Evolutionary conservation across 2,797 vertebrate species (phyloP).

Genomic region (Orestias chungarensis): DNA sequence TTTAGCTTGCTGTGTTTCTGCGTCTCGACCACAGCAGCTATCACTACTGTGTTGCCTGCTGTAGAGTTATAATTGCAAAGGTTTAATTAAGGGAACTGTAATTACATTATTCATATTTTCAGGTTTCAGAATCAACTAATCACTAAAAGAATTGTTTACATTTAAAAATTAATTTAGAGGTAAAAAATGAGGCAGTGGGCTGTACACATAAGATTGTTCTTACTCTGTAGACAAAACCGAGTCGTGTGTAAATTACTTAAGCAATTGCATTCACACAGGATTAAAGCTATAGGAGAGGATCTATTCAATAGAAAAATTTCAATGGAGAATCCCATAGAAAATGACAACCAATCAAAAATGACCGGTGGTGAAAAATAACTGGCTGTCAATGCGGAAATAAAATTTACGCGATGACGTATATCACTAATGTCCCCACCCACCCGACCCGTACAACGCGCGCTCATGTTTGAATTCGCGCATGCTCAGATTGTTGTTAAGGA

Average conservation of each 20-base stretch:
- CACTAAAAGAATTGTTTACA: neutral
- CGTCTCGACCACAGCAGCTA: constrained; percentile 91
- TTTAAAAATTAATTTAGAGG: neutral
- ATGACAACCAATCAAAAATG: too few species aligned
- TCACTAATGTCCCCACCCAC: too few species aligned
- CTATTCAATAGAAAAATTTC: too few species aligned
- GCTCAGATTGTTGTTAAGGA: too few species aligned
- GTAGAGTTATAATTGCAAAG: constrained; percentile 15
- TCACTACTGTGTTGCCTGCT: constrained; percentile 89
- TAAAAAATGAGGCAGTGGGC: neutral
- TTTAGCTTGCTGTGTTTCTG: constrained; percentile 83
- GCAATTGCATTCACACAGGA: neutral
- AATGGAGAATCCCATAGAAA: too few species aligned
- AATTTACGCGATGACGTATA: too few species aligned
- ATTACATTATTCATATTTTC: constrained; percentile 8
- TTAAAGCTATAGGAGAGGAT: too few species aligned
- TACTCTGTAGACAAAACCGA: neutral
- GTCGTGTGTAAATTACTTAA: neutral
- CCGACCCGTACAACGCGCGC: too few species aligned
- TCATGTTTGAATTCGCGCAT: too few species aligned
- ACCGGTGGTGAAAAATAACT: too few species aligned
- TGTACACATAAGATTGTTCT: neutral
- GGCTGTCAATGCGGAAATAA: too few species aligned
- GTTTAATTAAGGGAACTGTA: neutral
- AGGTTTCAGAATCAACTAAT: neutral